Conservation (phyloP, 2,888 invertebrate species). For the Gastracanthus pulcherrimus region DNA sequence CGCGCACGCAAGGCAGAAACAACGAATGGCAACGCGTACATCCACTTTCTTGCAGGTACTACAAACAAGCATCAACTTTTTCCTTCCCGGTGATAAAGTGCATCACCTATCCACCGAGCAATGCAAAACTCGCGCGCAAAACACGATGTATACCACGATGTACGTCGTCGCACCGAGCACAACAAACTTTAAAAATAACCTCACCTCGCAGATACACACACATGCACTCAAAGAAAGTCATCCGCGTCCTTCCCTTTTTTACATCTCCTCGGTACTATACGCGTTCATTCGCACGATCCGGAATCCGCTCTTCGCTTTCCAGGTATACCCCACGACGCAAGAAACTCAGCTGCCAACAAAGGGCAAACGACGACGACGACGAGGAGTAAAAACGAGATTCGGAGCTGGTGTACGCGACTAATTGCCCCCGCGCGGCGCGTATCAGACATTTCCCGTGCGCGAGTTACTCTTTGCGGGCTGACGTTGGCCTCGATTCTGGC, state of each 20-base stretch:
- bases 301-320: background rate
- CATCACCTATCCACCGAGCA: background rate
- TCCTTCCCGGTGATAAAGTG: background rate
- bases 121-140: background rate
- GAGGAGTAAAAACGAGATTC: background rate
- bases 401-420: background rate
- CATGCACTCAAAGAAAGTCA: no score
- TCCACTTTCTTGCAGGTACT: background rate
- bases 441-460: background rate
- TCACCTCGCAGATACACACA: no score
- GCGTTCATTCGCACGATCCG: conserved; percentile 25
- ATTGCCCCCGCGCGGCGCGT: conserved; percentile 16
- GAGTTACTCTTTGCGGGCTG: background rate
- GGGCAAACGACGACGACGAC: background rate
- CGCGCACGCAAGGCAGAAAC: no score
- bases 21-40: background rate
- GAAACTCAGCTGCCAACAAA: conserved; percentile 5
- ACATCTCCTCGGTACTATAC: background rate
- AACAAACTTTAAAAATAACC: background rate
- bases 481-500: background rate
- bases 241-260: background rate
- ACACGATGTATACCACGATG: no score
- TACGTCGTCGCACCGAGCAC: no score
- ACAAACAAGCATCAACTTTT: background rate
- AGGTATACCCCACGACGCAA: no score